Base-by-base conservation (phyloP, 2,113 vertebrate genomes). In the Daubentonia madagascariensis region DNA sequence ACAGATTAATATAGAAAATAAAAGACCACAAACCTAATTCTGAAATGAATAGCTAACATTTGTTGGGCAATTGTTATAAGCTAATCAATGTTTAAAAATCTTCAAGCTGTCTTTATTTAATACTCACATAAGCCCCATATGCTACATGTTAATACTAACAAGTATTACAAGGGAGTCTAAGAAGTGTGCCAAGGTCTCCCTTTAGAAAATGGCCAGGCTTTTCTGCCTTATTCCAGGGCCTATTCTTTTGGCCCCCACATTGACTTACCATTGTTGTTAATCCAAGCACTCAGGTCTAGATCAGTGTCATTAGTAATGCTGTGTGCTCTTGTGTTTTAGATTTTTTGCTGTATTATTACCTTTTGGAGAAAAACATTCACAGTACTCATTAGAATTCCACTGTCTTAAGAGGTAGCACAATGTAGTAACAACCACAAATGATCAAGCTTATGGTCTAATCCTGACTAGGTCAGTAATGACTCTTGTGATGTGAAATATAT, bases 181-280 rank as follows among this genome's bases (percentile, higher is more conserved):
- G 13, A 70, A 37, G 13, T 17, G 4, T 81, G 3, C 16, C 30
- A 70, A n/a, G 5, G 3, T 54, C 22, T 45, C 28, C n/a, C 13
- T 32, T 32, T n/a, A 35, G 5, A 28, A 17, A 65, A 8, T 22
- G 43, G 43, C 12, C 0, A 3, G 28, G 6, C 5, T 79, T 43
- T 57, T 68, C 13, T 43, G 43, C 54, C 68, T 6, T 6, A 84
- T 22, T 22, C 48, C 4, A 37, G 8, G n/a, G 23, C 12, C 12
- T 28, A 22, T 32, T 6, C 16, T 70, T 5, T 30, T 28, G 14
- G 4, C 6, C n/a, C 10, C 22, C 0, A 3, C 4, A 8, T 59
- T 48, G 12, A 37, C 50, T 28, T 43, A 0, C 67, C 10, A 16
- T 18, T n/a, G 30, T 8, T 28, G 35, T 72, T 61, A 12, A 30